phyloP scores from a whole-genome alignment of 2,888 invertebrate species.

The Brenthis daphne region DNA sequence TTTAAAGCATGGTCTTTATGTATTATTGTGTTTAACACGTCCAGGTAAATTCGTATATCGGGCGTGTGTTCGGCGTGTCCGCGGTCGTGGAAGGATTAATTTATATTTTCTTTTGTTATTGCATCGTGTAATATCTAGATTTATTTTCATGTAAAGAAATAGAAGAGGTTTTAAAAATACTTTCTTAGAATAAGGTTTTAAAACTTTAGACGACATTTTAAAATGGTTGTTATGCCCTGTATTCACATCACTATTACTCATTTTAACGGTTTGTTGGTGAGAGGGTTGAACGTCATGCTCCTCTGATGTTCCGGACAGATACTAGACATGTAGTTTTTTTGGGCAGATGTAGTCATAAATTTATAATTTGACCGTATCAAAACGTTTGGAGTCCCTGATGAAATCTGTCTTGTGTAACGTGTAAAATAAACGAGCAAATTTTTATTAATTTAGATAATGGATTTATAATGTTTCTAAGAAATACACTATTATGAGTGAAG shows the following conservation, averaged over 20 bases:
- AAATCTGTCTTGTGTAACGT: slow-evolving; percentile 32
- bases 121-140: too few relatives aligned
- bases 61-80: too few relatives aligned
- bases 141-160: too few relatives aligned
- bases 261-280: slow-evolving; percentile 77
- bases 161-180: not conserved
- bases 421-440: slow-evolving; percentile 33
- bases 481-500: not conserved
- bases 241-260: slow-evolving; percentile 65
- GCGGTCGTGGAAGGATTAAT: too few relatives aligned
- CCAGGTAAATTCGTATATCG: too few relatives aligned
- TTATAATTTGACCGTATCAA: slow-evolving; percentile 79
- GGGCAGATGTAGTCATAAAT: slow-evolving; percentile 67
- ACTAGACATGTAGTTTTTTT: slow-evolving; percentile 57
- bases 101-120: too few relatives aligned
- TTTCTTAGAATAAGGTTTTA: not conserved
- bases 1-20: too few relatives aligned
- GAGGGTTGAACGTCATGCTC: slow-evolving; percentile 73
- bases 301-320: slow-evolving; percentile 69
- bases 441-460: slow-evolving; percentile 30
- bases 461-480: slow-evolving; percentile 26
- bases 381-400: slow-evolving; percentile 63
- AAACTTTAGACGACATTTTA: not conserved
- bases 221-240: slow-evolving; percentile 56
- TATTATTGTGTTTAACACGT: too few relatives aligned